These are phyloP conservation scores for Polietes domitor DNA, from an alignment of 2,888 invertebrate species.

Conservation along the genomic window DNA sequence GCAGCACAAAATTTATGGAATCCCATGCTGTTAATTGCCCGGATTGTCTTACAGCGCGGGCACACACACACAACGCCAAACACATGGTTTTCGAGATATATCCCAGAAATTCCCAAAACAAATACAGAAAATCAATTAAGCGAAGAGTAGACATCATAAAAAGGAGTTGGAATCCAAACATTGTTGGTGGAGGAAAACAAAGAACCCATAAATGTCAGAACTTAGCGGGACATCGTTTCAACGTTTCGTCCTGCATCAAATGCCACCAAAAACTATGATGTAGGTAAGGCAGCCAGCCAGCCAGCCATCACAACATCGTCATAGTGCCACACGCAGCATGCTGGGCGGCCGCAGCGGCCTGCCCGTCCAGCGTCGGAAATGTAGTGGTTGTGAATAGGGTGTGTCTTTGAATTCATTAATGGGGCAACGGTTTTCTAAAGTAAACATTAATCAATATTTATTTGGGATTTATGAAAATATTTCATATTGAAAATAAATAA, in stretches of 20 bases:
- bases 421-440: slow-evolving; percentile 28
- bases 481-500: slow-evolving; percentile 44
- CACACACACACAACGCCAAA: slow-evolving; percentile 4
- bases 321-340: too few species aligned
- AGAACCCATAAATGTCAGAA: slow-evolving; percentile 36
- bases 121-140: slow-evolving; percentile 58
- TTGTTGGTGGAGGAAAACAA: neutral
- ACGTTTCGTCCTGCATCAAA: slow-evolving; percentile 26
- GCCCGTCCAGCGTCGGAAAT: too few species aligned
- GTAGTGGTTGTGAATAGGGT: neutral
- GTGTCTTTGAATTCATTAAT: slow-evolving; percentile 28
- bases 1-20: slow-evolving; percentile 57
- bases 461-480: slow-evolving; percentile 42
- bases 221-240: slow-evolving; percentile 32
- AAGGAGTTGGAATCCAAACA: slow-evolving; percentile 31
- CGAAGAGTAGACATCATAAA: neutral
- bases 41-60: slow-evolving; percentile 43
- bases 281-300: neutral
- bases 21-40: slow-evolving; percentile 67
- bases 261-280: neutral
- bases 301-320: neutral
- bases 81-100: neutral
- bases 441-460: slow-evolving; percentile 42
- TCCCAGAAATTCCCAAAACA: slow-evolving; percentile 23
- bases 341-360: too few species aligned